These are phyloP conservation scores for Acyrthosiphon pisum DNA, from an alignment of 1,140 invertebrate species.

Conservation along the genomic window DNA sequence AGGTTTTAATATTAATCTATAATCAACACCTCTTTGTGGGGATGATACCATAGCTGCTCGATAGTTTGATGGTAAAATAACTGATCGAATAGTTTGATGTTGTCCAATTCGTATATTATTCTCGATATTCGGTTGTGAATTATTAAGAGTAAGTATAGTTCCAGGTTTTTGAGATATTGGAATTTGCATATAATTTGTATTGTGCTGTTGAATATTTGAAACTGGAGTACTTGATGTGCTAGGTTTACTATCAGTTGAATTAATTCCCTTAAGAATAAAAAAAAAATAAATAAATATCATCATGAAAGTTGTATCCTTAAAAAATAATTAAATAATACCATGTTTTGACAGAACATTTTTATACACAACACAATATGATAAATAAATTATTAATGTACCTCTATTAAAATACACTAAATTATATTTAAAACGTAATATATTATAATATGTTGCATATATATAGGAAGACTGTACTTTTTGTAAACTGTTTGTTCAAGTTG, in stretches of 20 bases:
- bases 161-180: constrained; percentile 37
- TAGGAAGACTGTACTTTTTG: neutral
- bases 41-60: constrained; percentile 31
- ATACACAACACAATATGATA: neutral
- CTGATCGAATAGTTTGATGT: constrained; percentile 24
- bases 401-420: too few relatives aligned
- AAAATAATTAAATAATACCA: neutral
- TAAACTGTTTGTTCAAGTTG: neutral
- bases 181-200: constrained; percentile 44
- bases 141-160: neutral
- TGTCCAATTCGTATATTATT: constrained; percentile 26
- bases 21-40: constrained; percentile 16
- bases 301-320: neutral
- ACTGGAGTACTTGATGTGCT: neutral
- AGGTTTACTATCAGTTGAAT: constrained; percentile 7
- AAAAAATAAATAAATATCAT: neutral
- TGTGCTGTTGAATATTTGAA: constrained; percentile 24
- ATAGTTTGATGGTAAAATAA: constrained; percentile 44
- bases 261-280: neutral
- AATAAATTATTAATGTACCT: neutral
- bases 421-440: neutral
- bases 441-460: neutral
- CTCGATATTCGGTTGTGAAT: neutral
- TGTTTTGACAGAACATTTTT: neutral
- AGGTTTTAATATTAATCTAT: constrained; percentile 42